A percentile compares a stretch with the other conserved stretches of the same genome.
Conservation (phyloP, 2,797 vertebrate genomes). For the Decapterus maruadsi region DNA sequence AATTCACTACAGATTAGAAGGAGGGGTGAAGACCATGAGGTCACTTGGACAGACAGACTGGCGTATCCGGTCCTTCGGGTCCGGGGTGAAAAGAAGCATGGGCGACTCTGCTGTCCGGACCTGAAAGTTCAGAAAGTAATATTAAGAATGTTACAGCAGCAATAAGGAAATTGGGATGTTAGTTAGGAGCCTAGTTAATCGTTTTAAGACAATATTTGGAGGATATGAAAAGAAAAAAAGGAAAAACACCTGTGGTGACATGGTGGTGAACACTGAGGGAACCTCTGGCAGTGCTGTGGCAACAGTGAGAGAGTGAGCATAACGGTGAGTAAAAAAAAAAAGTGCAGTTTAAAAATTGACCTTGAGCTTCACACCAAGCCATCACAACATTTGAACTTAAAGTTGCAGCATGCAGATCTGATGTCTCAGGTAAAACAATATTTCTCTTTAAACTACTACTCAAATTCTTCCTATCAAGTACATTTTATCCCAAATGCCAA, state of each 20-base stretch:
- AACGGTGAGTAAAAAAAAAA: constrained; percentile 24
- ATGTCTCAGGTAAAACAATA: not conserved
- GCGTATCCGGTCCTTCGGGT: constrained; percentile 76
- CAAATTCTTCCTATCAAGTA: not conserved
- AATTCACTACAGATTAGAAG: constrained; percentile 47
- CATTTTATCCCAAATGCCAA: not conserved
- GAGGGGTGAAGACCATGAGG: constrained; percentile 87
- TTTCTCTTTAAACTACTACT: not conserved
- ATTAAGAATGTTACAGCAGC: not conserved
- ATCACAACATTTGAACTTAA: not conserved
- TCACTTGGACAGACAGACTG: constrained; percentile 82
- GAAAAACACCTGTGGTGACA: constrained; percentile 74
- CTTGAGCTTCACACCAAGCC: not conserved
- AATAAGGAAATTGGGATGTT: not conserved
- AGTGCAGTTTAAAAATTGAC: not conserved
- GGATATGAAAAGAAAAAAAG: not conserved
- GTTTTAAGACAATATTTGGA: not conserved
- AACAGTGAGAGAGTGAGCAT: constrained; percentile 50
- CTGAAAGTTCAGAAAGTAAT: constrained; percentile 10
- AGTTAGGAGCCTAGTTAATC: not conserved
- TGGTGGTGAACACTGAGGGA: constrained; percentile 50
- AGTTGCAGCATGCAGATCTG: constrained; percentile 3
- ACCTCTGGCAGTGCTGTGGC: constrained; percentile 66
- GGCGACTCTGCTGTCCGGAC: constrained; percentile 57
- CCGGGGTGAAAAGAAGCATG: constrained; percentile 83